Evolutionary conservation across 2,888 invertebrate genomes (phyloP).

Genomic region (Volucella inanis): DNA sequence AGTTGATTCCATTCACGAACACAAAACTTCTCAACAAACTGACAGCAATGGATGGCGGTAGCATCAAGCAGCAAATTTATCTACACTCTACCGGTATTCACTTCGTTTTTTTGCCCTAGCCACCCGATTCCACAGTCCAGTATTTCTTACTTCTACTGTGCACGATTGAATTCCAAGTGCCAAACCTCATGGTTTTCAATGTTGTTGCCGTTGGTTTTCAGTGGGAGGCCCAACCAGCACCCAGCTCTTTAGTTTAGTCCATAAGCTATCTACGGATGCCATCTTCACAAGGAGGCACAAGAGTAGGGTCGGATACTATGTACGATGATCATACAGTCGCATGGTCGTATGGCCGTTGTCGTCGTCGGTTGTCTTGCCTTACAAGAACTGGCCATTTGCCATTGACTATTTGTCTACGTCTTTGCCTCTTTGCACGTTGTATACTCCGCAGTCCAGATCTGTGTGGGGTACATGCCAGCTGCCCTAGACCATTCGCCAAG

Average conservation of each 20-base stretch:
- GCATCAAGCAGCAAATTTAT: slow-evolving; percentile 38
- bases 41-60: slow-evolving; percentile 8
- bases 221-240: slow-evolving; percentile 56
- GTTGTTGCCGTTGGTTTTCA: slow-evolving; percentile 35
- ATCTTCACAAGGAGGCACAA: slow-evolving; percentile 45
- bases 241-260: slow-evolving; percentile 24
- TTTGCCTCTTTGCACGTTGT: slow-evolving; percentile 19
- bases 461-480: slow-evolving; percentile 39
- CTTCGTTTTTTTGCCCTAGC: slow-evolving; percentile 2
- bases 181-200: slow-evolving; percentile 23
- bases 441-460: neutral
- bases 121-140: slow-evolving; percentile 28
- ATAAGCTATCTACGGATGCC: slow-evolving; percentile 18
- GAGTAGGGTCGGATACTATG: slow-evolving; percentile 3
- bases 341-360: no score
- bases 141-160: slow-evolving; percentile 28
- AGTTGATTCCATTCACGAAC: slow-evolving; percentile 64
- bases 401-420: slow-evolving; percentile 60
- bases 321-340: no score
- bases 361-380: slow-evolving; percentile 3
- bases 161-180: slow-evolving; percentile 51
- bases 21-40: slow-evolving; percentile 42
- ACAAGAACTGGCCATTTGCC: slow-evolving; percentile 60
- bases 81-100: slow-evolving; percentile 27
- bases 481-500: slow-evolving; percentile 71